phyloP scores from a whole-genome alignment of 1,140 invertebrate genomes.

The Anoplophora glabripennis region DNA sequence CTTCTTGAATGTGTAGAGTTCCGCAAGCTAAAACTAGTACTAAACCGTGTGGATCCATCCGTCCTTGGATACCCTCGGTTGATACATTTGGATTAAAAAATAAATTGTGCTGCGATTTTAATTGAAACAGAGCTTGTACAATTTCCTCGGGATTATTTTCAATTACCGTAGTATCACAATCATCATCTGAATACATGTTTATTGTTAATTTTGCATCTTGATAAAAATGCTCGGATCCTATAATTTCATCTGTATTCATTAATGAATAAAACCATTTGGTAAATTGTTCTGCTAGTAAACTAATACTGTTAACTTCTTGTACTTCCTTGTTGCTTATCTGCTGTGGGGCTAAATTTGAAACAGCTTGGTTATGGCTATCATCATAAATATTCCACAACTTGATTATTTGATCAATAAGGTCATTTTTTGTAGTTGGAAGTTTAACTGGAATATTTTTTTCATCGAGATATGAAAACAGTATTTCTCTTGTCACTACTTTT shows the following conservation, averaged over 20 bases:
- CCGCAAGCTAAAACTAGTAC: slow-evolving; percentile 60
- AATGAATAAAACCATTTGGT: slow-evolving; percentile 60
- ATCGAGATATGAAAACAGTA: slow-evolving; percentile 53
- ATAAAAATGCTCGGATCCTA: slow-evolving; percentile 59
- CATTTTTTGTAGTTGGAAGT: slow-evolving; percentile 50
- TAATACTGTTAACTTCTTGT: slow-evolving; percentile 32
- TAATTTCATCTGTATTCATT: slow-evolving; percentile 53
- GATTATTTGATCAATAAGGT: slow-evolving; percentile 48
- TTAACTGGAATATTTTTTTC: slow-evolving; percentile 43
- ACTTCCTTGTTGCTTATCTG: slow-evolving; percentile 5
- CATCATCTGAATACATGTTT: slow-evolving; percentile 35
- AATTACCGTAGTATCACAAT: slow-evolving; percentile 35
- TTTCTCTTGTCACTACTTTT: slow-evolving; percentile 50
- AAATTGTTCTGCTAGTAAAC: slow-evolving; percentile 56
- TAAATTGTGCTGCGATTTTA: slow-evolving; percentile 51
- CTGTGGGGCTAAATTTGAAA: slow-evolving; percentile 7
- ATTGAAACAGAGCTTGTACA: slow-evolving; percentile 45
- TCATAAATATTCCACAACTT: slow-evolving; percentile 46
- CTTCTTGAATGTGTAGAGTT: slow-evolving; percentile 54
- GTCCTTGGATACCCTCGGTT: slow-evolving; percentile 54
- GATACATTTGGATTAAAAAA: slow-evolving; percentile 61
- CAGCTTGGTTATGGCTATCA: slow-evolving; percentile 2
- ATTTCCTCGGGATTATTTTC: slow-evolving; percentile 37
- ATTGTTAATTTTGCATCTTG: slow-evolving; percentile 47
- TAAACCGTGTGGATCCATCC: slow-evolving; percentile 59